phyloP scores from a whole-genome alignment of 2,797 vertebrate genomes.

The Chaetodon trifasciatus region DNA sequence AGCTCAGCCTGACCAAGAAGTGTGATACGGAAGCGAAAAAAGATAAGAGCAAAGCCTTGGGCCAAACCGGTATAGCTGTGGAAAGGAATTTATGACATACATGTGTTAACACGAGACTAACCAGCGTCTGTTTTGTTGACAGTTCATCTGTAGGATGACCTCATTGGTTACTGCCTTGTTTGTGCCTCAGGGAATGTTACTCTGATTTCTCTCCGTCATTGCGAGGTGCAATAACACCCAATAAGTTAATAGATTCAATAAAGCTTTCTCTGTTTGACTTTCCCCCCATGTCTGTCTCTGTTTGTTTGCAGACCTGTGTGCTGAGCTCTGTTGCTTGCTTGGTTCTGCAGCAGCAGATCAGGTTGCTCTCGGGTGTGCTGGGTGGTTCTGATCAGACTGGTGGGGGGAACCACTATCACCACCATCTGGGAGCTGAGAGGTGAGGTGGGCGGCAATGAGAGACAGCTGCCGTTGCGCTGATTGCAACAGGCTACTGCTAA shows the following conservation, averaged over 20 bases:
- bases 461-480: slow-evolving; percentile 45
- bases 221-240: slow-evolving; percentile 43
- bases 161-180: slow-evolving; percentile 56
- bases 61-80: slow-evolving; percentile 32
- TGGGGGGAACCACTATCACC: neutral
- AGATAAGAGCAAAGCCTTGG: slow-evolving; percentile 33
- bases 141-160: slow-evolving; percentile 54
- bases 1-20: slow-evolving; percentile 29
- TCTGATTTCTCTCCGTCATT: slow-evolving; percentile 40
- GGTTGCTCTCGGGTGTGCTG: slow-evolving; percentile 33
- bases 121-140: slow-evolving; percentile 48
- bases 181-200: slow-evolving; percentile 43
- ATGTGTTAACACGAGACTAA: slow-evolving; percentile 66
- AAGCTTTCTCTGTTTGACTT: slow-evolving; percentile 26
- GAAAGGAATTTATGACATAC: slow-evolving; percentile 62
- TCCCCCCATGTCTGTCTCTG: neutral
- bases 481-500: slow-evolving; percentile 22
- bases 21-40: slow-evolving; percentile 12
- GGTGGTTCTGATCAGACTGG: slow-evolving; percentile 41
- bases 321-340: slow-evolving; percentile 4
- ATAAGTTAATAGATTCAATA: slow-evolving; percentile 57
- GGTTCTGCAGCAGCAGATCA: slow-evolving; percentile 38
- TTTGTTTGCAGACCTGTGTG: slow-evolving; percentile 24
- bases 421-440: slow-evolving; percentile 32
- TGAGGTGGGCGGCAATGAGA: slow-evolving; percentile 47